These are phyloP conservation scores for Drosophila sordidula DNA, from an alignment of 2,888 invertebrate genomes.

Conservation along the genomic window DNA sequence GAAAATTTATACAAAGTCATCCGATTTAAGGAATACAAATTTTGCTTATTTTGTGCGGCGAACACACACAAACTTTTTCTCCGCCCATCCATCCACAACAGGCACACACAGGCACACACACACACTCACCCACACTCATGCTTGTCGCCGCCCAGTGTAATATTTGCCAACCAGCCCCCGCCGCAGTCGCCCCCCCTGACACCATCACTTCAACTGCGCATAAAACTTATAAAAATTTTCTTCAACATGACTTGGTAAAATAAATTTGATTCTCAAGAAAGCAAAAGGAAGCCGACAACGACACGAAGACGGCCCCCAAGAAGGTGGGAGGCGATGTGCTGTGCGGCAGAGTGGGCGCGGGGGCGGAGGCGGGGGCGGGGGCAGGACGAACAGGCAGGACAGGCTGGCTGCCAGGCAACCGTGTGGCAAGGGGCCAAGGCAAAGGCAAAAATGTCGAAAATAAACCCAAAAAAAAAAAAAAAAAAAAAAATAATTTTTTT, in stretches of 20 bases:
- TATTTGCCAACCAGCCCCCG: slow-evolving; percentile 57
- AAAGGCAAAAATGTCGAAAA: slow-evolving; percentile 73
- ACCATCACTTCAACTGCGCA: slow-evolving; percentile 70
- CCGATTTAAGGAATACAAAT: slow-evolving; percentile 84
- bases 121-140: slow-evolving; percentile 20
- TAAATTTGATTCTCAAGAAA: slow-evolving; percentile 84
- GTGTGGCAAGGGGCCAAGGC: slow-evolving; percentile 43
- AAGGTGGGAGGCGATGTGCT: slow-evolving; percentile 4
- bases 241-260: slow-evolving; percentile 84
- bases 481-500: slow-evolving; percentile 51
- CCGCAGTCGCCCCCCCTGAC: slow-evolving; percentile 29
- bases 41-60: slow-evolving; percentile 79
- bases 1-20: slow-evolving; percentile 84
- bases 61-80: slow-evolving; percentile 59
- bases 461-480: slow-evolving; percentile 68
- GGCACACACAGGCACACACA: slow-evolving; percentile 37
- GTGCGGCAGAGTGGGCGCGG: not conserved
- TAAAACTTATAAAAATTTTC: slow-evolving; percentile 84
- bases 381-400: slow-evolving; percentile 29
- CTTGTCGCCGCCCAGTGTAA: slow-evolving; percentile 44
- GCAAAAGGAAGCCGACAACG: slow-evolving; percentile 65
- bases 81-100: slow-evolving; percentile 27
- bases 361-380: not conserved
- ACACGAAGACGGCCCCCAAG: slow-evolving; percentile 46
- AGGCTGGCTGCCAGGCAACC: slow-evolving; percentile 64